These are phyloP conservation scores for Eupithecia subumbrata DNA, from an alignment of 2,888 invertebrate species.

Conservation along the genomic window DNA sequence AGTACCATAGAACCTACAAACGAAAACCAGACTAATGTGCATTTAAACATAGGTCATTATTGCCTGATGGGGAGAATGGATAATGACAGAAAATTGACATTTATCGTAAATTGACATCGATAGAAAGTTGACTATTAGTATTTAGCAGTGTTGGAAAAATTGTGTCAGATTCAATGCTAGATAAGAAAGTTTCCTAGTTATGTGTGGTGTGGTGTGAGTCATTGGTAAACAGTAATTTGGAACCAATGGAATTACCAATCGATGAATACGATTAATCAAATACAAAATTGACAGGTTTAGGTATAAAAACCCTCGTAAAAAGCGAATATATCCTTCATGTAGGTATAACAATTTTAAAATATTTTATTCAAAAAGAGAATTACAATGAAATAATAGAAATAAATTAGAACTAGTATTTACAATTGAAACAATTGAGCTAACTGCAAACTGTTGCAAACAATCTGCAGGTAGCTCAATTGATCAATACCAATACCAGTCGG, in stretches of 20 bases:
- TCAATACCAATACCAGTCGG: too few relatives aligned
- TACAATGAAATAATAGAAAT: too few relatives aligned
- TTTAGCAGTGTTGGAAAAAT: slow-evolving; percentile 27
- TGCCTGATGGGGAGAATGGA: slow-evolving; percentile 42
- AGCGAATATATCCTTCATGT: not conserved
- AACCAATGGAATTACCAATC: not conserved
- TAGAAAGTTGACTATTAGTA: slow-evolving; percentile 32
- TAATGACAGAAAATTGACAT: slow-evolving; percentile 33
- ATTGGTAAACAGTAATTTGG: not conserved
- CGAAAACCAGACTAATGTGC: slow-evolving; percentile 56
- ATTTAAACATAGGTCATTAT: slow-evolving; percentile 45
- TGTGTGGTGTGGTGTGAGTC: not conserved
- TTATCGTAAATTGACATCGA: slow-evolving; percentile 37
- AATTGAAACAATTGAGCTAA: too few relatives aligned
- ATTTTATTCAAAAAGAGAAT: too few relatives aligned
- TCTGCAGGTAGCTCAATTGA: too few relatives aligned
- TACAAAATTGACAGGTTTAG: not conserved
- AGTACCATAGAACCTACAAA: slow-evolving; percentile 27
- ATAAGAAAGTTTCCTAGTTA: slow-evolving; percentile 13
- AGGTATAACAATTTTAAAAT: too few relatives aligned
- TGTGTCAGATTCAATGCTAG: slow-evolving; percentile 6
- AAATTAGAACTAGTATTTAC: too few relatives aligned
- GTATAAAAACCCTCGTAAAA: not conserved
- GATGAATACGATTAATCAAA: not conserved
- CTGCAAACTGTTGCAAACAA: too few relatives aligned